Base-by-base conservation (phyloP, 2,113 vertebrate genomes). In the Coregonus clupeaformis region DNA sequence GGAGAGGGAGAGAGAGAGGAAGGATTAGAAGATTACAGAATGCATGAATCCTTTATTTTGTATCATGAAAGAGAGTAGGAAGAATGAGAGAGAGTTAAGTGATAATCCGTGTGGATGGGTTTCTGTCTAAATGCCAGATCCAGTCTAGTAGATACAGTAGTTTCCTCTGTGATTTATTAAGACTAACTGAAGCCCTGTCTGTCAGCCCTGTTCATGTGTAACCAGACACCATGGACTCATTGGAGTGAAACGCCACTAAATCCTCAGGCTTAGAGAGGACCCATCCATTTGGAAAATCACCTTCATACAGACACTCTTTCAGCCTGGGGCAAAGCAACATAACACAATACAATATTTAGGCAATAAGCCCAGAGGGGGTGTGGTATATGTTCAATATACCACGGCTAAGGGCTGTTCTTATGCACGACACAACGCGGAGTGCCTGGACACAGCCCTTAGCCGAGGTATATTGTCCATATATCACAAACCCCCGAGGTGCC, bases 81-180 rank as follows among this genome's bases (percentile, higher is more conserved):
- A 60, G 36, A 42, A 42, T 42, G 36, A 3, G 57, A 9, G n/a
- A 60, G n/a, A 16, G n/a, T n/a, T n/a, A 6, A 22, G 6, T 22
- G 6, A 22, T 60, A 60, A 24, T 22, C 57, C n/a, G 9, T 60
- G 13, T 36, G 30, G 64, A 66, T 32, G 27, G 30, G 5, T 66
- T 68, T 68, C 36, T n/a, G n/a, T 45, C 9, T 22, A 22, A 67
- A 67, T 67, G 30, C 42, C 30, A 67, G 30, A 6, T 16, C 14
- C 29, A 27, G 73, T 73, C 80, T 47, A 82, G 18, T 47, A 83
- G 12, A 24, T 55, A 29, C 69, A 72, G 30, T 6, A 72, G 32
- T 30, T 63, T 22, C 42, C n/a, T 32, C 71, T 25, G 29, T 22
- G 24, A 42, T 59, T 76, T 1, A 18, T 18, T 16, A 66, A 14